Evolutionary conservation across 2,888 invertebrate genomes (phyloP).

Genomic region (Brenthis hecate): DNA sequence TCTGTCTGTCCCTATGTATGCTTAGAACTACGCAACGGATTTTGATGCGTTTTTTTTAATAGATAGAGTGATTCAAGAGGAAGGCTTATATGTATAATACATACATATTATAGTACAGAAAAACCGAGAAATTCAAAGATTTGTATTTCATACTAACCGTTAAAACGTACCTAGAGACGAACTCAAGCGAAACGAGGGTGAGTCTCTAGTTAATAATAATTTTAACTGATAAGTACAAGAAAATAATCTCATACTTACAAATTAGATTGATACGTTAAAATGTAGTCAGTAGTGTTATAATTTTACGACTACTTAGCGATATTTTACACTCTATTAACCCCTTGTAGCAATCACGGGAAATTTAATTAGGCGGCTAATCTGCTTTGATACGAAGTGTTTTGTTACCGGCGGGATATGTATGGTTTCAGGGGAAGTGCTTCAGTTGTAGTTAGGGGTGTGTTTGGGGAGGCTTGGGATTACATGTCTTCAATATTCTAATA

Average conservation of each 20-base stretch:
- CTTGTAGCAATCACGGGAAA: slow-evolving; percentile 77
- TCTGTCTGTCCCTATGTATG: too few species aligned
- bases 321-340: slow-evolving; percentile 64
- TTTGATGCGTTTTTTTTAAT: too few species aligned
- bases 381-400: slow-evolving; percentile 69
- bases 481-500: slow-evolving; percentile 27
- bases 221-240: too few species aligned
- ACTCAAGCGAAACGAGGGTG: too few species aligned
- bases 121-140: too few species aligned
- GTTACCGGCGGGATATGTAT: slow-evolving; percentile 64
- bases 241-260: neutral
- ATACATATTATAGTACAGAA: too few species aligned
- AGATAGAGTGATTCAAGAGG: too few species aligned
- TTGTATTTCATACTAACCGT: too few species aligned
- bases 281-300: neutral
- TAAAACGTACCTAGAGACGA: too few species aligned
- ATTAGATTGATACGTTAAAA: neutral
- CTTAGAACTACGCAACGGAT: too few species aligned
- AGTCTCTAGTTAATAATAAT: too few species aligned
- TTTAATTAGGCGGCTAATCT: slow-evolving; percentile 78
- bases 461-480: slow-evolving; percentile 29
- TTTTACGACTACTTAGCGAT: slow-evolving; percentile 42
- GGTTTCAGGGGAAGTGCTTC: slow-evolving; percentile 78
- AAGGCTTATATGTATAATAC: too few species aligned
- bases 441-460: slow-evolving; percentile 46